Conservation (phyloP, 2,888 invertebrate genomes). For the Phaedon cochleariae region DNA sequence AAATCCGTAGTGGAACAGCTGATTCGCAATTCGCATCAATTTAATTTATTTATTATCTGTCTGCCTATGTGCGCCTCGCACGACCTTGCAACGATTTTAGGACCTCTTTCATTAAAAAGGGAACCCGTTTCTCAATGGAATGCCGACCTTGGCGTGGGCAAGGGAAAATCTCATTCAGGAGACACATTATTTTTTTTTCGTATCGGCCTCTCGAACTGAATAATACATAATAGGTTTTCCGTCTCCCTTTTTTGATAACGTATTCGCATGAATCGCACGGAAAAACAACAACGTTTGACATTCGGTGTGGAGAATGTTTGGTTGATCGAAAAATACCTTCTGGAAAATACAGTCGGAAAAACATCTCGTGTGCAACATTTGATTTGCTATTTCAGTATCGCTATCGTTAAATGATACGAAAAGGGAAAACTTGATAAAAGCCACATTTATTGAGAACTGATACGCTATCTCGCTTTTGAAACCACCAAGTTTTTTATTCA, state of each 20-base stretch:
- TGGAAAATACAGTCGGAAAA: no score
- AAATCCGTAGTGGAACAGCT: conserved; percentile 24
- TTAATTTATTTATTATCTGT: conserved; percentile 26
- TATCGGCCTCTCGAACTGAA: background rate
- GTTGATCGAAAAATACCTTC: no score
- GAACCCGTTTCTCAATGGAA: conserved; percentile 34
- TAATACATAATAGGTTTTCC: background rate
- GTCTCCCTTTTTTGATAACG: background rate
- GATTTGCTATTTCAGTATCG: no score
- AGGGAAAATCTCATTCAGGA: conserved; percentile 21
- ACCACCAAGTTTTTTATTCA: no score
- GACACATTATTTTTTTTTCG: background rate
- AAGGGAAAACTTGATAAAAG: no score
- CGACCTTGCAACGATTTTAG: conserved; percentile 34
- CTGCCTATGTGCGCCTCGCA: conserved; percentile 19
- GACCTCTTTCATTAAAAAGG: conserved; percentile 27
- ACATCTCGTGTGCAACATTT: no score
- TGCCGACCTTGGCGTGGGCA: conserved; percentile 26
- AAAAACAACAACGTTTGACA: no score
- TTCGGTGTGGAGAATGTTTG: no score
- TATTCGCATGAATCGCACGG: background rate
- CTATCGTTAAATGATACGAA: no score
- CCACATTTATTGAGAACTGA: no score
- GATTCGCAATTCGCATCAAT: conserved; percentile 31
- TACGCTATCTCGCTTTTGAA: no score